These are phyloP conservation scores for Muraenolepis orangiensis DNA, from an alignment of 2,797 vertebrate genomes.

Conservation along the genomic window DNA sequence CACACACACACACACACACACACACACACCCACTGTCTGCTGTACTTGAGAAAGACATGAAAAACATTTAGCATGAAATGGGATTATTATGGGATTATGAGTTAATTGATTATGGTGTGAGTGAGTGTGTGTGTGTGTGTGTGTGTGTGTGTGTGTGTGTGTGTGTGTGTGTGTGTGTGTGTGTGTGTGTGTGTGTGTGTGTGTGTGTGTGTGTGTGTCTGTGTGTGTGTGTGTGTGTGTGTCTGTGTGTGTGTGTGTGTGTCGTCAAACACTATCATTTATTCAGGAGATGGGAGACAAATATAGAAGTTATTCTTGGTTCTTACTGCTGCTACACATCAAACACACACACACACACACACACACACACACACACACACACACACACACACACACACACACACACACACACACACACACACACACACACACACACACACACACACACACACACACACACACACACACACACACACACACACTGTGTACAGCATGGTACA, in stretches of 20 bases:
- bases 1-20: too few relatives aligned
- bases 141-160: slow-evolving; percentile 58
- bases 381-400: background rate
- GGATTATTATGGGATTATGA: background rate
- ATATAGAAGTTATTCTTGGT: slow-evolving; percentile 55
- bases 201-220: slow-evolving; percentile 60
- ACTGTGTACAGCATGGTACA: slow-evolving; percentile 62
- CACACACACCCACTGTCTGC: background rate
- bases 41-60: background rate
- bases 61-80: background rate
- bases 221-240: slow-evolving; percentile 66
- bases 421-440: slow-evolving; percentile 16
- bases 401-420: slow-evolving; percentile 13
- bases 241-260: slow-evolving; percentile 57
- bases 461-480: slow-evolving; percentile 25
- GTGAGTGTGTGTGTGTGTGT: slow-evolving; percentile 24
- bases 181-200: slow-evolving; percentile 60
- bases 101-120: slow-evolving; percentile 26
- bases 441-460: slow-evolving; percentile 41
- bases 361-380: background rate
- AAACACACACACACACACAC: slow-evolving; percentile 20
- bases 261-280: slow-evolving; percentile 71
- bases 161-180: slow-evolving; percentile 59
- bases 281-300: slow-evolving; percentile 70
- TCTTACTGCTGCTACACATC: slow-evolving; percentile 30